A percentile compares a stretch with the other conserved stretches of the same genome.
Evolutionary conservation across 2,113 vertebrate genomes (phyloP).

Genomic region (Proteles cristata): DNA sequence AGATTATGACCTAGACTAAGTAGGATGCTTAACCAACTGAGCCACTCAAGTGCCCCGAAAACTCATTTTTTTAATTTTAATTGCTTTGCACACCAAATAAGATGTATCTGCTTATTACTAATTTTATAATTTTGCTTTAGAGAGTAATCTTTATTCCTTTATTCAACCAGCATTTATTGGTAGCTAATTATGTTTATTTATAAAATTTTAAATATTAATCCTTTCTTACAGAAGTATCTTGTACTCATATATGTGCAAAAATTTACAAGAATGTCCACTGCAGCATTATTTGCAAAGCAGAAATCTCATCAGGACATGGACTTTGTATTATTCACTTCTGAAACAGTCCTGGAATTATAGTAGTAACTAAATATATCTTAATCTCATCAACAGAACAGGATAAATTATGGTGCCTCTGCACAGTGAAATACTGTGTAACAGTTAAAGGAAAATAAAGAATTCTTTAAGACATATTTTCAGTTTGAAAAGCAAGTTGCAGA

Average conservation of each 20-base stretch:
- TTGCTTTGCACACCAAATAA: neutral
- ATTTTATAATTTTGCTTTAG: constrained; percentile 7
- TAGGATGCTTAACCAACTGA: neutral
- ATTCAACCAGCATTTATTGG: neutral
- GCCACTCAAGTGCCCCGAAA: neutral
- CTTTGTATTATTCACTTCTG: neutral
- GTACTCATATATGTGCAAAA: neutral
- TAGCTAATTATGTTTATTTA: neutral
- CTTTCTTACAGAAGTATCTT: constrained; percentile 14
- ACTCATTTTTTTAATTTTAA: neutral
- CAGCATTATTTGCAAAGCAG: neutral
- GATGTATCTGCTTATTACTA: neutral
- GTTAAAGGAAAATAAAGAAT: neutral
- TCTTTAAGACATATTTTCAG: neutral
- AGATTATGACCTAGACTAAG: neutral
- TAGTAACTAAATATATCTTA: neutral
- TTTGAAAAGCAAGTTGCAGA: neutral
- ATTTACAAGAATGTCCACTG: neutral
- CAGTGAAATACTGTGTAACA: neutral
- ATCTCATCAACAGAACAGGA: neutral
- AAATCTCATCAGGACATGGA: neutral
- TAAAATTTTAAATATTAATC: neutral
- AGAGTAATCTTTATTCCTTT: neutral
- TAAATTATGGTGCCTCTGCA: neutral
- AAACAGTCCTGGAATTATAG: neutral